Base-by-base conservation (phyloP, 2,797 vertebrate species). In the Neoniphon sammara region DNA sequence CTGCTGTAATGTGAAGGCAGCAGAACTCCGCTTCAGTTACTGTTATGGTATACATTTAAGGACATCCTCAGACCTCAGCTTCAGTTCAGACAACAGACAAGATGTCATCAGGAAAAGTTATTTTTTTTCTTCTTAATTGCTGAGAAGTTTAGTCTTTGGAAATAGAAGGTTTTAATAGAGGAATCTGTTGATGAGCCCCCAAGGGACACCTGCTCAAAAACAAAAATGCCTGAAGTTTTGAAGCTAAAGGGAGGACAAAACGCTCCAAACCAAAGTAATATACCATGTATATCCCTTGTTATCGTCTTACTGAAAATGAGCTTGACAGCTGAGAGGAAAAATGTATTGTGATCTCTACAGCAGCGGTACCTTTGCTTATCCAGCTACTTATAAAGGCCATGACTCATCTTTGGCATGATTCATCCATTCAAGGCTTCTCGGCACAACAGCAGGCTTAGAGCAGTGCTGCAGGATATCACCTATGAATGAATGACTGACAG, bases 401-500 rank as follows among this genome's bases (percentile, higher is more conserved):
- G 17, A 44, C 23, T 69, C n/a, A 66, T 52, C 46, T 61, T 15
- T 77, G 58, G 62, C 56, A 42, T 31, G 50, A 62, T 23, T 27
- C 31, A 63, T 63, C 60, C 36, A 47, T 52, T 36, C 27, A 52
- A 25, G 34, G 54, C 10, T 17, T 31, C 7, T 20, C 9, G 62
- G n/a, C 70, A 42, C 17, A 53, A 46, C 15, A 66, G 18, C 4
- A 7, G 25, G 47, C 31, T 71, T 69, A 34, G 20, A 50, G 30
- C 27, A 55, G 73, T 76, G 52, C 69, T 57, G n/a, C 21, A 49
- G 52, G 31, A 52, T 31, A 58, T 69, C 18, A 57, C 27, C 47
- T 71, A 56, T 46, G 49, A 72, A 62, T 59, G 58, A 64, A 66
- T 30, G 36, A 55, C 57, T 72, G 54, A 68, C 52, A 68, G 36